phyloP scores from a whole-genome alignment of 2,113 vertebrate genomes.

The Muntiacus muntjak region DNA sequence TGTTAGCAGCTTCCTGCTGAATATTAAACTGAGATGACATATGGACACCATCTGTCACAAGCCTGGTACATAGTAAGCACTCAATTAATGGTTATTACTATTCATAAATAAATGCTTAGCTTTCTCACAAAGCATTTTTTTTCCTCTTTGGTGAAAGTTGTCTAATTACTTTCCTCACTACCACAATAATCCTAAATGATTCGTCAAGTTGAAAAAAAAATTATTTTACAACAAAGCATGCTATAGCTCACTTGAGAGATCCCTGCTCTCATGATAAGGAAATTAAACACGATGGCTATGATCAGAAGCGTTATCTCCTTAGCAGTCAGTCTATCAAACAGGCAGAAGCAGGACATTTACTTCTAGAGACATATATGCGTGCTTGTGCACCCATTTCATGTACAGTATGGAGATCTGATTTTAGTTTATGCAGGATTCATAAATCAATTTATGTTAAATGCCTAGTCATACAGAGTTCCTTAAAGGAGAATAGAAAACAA shows the following conservation, averaged over 20 bases:
- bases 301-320: background rate
- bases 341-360: background rate
- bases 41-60: background rate
- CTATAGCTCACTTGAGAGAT: background rate
- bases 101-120: background rate
- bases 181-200: background rate
- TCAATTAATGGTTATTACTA: conserved; percentile 42
- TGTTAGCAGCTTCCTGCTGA: background rate
- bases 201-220: background rate
- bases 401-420: background rate
- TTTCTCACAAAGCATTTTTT: background rate
- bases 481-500: background rate
- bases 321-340: background rate
- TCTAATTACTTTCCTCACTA: background rate
- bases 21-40: background rate
- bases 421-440: background rate
- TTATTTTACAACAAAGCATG: background rate
- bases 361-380: background rate
- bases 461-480: background rate
- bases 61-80: conserved; percentile 34
- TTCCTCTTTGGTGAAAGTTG: background rate
- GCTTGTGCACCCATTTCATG: background rate
- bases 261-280: background rate
- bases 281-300: background rate
- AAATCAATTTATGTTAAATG: background rate